A percentile compares a stretch with the other conserved stretches of the same genome.
These are phyloP conservation scores for Geotrupes spiniger DNA, from an alignment of 2,888 invertebrate genomes.

Conservation along the genomic window DNA sequence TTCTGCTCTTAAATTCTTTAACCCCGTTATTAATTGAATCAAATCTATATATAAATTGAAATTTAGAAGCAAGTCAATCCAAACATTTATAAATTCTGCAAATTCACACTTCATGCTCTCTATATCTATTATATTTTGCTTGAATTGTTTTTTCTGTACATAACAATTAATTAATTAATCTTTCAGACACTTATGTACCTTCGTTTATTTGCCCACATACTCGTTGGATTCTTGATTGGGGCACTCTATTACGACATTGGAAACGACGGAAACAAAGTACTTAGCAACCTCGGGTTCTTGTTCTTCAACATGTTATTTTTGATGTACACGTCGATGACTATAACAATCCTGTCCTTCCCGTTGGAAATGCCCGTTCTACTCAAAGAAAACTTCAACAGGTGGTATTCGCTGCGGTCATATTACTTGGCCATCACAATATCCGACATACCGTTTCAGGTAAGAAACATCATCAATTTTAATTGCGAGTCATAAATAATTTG, in stretches of 20 bases:
- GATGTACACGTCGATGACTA: conserved; percentile 99
- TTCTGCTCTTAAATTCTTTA: no score
- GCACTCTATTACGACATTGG: conserved; percentile 94
- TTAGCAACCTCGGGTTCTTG: conserved; percentile 93
- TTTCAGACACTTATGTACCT: conserved; percentile 92
- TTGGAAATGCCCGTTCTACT: conserved; percentile 92
- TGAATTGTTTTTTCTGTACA: neutral
- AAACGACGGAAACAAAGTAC: conserved; percentile 92
- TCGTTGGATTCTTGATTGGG: conserved; percentile 92
- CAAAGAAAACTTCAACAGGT: conserved; percentile 94
- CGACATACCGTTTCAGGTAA: conserved; percentile 96
- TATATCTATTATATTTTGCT: neutral
- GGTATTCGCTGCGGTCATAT: conserved; percentile 94
- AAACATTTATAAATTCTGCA: no score
- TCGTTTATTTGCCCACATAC: conserved; percentile 87
- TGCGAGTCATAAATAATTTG: conserved; percentile 16
- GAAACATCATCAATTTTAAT: conserved; percentile 10
- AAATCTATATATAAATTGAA: no score
- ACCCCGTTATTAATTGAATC: no score
- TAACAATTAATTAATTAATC: conserved; percentile 1
- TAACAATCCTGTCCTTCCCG: conserved; percentile 96
- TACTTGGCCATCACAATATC: conserved; percentile 94
- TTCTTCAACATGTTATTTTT: conserved; percentile 99
- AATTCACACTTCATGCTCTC: neutral
- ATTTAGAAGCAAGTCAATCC: no score